phyloP scores from a whole-genome alignment of 2,113 vertebrate genomes.

The Macroglossus sobrinus region DNA sequence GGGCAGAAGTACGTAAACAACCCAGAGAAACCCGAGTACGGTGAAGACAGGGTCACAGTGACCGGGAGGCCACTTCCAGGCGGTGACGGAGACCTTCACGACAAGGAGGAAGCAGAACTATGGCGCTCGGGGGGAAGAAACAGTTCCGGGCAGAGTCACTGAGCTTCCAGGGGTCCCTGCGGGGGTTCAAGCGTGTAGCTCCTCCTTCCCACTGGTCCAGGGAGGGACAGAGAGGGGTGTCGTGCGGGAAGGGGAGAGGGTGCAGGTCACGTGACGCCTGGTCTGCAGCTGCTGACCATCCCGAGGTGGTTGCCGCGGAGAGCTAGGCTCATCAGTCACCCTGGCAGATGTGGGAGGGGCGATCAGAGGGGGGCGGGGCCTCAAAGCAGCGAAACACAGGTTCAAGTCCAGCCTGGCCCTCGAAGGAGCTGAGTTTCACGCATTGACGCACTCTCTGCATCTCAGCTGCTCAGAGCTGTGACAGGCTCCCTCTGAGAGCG shows the following conservation, averaged over 20 bases:
- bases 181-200: background rate
- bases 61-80: background rate
- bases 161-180: background rate
- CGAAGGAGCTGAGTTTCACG: background rate
- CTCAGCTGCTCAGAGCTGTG: background rate
- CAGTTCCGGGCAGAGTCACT: background rate
- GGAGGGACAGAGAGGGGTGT: background rate
- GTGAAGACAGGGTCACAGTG: background rate
- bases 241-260: too few relatives aligned
- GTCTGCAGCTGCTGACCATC: background rate
- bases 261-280: background rate
- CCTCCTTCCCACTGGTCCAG: background rate
- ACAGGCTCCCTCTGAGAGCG: background rate
- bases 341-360: too few relatives aligned
- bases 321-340: background rate
- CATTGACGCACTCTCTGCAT: background rate
- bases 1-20: too few relatives aligned
- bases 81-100: background rate
- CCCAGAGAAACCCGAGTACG: background rate
- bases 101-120: background rate
- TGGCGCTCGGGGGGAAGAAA: background rate
- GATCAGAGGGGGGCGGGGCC: too few relatives aligned
- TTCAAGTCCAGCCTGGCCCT: background rate
- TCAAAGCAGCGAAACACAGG: background rate
- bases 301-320: background rate